A percentile compares a stretch with the other conserved stretches of the same genome.
These are phyloP conservation scores for Rousettus leschenaultii DNA, from an alignment of 2,113 vertebrate genomes.

Conservation along the genomic window DNA sequence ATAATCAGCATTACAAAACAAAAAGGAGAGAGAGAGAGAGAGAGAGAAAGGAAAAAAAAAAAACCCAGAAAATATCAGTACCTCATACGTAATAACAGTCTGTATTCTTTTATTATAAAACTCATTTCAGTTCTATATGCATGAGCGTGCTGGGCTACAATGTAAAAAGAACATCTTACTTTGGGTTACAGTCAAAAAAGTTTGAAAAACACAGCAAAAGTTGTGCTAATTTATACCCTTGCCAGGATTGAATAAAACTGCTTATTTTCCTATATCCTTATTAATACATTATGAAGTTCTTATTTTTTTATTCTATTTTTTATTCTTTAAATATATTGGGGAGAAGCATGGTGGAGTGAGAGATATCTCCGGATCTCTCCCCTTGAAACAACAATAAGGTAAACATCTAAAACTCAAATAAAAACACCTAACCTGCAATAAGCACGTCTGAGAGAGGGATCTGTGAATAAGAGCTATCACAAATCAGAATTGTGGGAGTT, in stretches of 20 bases:
- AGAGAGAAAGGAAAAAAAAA: background rate
- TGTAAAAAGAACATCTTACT: background rate
- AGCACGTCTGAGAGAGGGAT: no score
- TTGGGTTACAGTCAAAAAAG: background rate
- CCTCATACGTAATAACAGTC: background rate
- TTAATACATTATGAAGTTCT: background rate
- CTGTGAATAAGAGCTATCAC: no score
- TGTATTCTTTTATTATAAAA: background rate
- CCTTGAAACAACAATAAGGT: no score
- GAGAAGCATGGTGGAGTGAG: no score
- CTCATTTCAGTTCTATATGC: background rate
- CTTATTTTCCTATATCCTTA: background rate
- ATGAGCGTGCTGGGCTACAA: background rate
- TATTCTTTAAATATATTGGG: no score
- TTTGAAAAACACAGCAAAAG: background rate
- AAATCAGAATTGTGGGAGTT: no score
- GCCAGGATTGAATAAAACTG: background rate
- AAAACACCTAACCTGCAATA: no score
- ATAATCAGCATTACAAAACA: background rate
- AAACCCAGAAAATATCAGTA: background rate
- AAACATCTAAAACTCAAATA: no score
- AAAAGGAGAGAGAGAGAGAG: background rate
- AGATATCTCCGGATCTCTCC: no score
- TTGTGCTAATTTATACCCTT: background rate
- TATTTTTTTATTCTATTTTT: background rate